Percentiles rank a stretch among this genome's conserved stretches.
Evolutionary conservation across 2,113 vertebrate genomes (phyloP).

Genomic region (Xenopus borealis): DNA sequence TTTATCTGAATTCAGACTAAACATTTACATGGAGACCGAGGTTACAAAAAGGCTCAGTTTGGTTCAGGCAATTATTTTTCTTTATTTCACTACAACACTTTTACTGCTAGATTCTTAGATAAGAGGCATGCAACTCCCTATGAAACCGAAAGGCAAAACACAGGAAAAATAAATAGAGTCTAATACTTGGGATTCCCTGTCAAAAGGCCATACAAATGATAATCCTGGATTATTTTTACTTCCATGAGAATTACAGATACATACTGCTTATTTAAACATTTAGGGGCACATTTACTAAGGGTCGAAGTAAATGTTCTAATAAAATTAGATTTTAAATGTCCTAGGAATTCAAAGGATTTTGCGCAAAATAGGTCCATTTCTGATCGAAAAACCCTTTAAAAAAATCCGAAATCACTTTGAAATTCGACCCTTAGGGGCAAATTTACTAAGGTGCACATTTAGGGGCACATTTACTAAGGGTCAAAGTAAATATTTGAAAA

Average conservation of each 20-base stretch:
- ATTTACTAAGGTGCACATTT: too few species aligned
- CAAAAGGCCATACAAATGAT: constrained; percentile 15
- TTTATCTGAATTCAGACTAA: constrained; percentile 40
- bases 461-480: too few species aligned
- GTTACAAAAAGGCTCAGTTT: constrained; percentile 17
- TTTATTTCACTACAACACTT: constrained; percentile 17
- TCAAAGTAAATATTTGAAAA: too few species aligned
- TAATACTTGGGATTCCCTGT: constrained; percentile 14
- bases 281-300: too few species aligned
- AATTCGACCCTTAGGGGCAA: too few species aligned
- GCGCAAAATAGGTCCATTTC: too few species aligned
- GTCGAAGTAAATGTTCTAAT: too few species aligned
- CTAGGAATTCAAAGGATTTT: too few species aligned
- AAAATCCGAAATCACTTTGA: too few species aligned
- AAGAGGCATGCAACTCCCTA: constrained; percentile 25
- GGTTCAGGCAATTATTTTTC: constrained; percentile 31
- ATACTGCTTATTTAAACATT: too few species aligned
- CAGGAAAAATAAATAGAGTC: constrained; percentile 36
- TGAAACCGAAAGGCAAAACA: constrained; percentile 18
- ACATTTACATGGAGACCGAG: constrained; percentile 33
- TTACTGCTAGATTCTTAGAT: constrained; percentile 27
- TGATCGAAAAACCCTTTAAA: too few species aligned
- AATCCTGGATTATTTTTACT: constrained; percentile 19
- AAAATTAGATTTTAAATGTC: too few species aligned
- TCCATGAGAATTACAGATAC: constrained; percentile 5